phyloP scores from a whole-genome alignment of 1,140 invertebrate species.

The Maconellicoccus hirsutus region DNA sequence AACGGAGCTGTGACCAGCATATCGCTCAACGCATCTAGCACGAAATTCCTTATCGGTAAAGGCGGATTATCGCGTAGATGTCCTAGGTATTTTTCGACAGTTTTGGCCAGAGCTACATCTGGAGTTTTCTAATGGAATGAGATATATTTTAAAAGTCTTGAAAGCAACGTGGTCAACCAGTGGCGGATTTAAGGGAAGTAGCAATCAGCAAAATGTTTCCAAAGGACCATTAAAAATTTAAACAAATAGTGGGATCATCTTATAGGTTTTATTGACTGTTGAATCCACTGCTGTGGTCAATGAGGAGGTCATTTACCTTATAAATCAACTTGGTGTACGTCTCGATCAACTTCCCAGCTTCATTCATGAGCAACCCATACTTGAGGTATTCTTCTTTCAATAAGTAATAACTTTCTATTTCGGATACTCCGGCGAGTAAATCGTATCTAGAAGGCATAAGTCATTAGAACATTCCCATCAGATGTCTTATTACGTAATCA shows the following conservation, averaged over 20 bases:
- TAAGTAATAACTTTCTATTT: constrained; percentile 74
- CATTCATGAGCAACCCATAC: constrained; percentile 63
- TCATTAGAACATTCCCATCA: no score
- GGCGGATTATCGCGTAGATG: background rate
- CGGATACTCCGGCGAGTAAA: constrained; percentile 76
- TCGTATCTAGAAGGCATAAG: constrained; percentile 52
- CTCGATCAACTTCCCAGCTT: constrained; percentile 63
- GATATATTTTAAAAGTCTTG: no score
- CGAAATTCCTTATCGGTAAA: constrained; percentile 26
- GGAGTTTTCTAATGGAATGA: constrained; percentile 36
- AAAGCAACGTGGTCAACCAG: no score
- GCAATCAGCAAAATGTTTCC: no score
- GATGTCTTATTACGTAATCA: no score
- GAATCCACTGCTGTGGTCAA: constrained; percentile 4
- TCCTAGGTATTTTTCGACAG: constrained; percentile 52
- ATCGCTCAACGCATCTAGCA: constrained; percentile 59
- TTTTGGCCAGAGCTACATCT: constrained; percentile 47
- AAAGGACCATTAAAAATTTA: no score
- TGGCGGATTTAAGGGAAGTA: no score
- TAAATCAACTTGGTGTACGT: constrained; percentile 57
- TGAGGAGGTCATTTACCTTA: constrained; percentile 38
- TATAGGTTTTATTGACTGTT: no score
- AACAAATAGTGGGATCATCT: no score
- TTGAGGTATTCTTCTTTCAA: constrained; percentile 62
- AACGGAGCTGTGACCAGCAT: constrained; percentile 63